Conservation (phyloP, 2,113 vertebrate species). For the Carassius gibelio region DNA sequence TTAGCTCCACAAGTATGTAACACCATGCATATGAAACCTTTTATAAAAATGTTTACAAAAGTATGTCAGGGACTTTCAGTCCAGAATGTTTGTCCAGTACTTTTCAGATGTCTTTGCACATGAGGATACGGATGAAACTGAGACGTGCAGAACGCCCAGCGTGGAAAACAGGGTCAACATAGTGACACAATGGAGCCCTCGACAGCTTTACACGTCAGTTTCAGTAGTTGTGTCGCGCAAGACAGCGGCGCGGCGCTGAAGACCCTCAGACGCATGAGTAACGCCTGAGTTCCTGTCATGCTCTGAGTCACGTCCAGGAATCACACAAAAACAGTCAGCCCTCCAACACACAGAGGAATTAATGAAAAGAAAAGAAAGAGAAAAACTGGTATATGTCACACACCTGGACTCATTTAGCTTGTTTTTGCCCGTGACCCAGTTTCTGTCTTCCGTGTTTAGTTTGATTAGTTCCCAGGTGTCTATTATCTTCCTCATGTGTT, state of each 20-base stretch:
- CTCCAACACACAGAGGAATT: not conserved
- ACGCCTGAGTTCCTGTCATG: not conserved
- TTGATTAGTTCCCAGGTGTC: too few species aligned
- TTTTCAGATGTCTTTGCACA: not conserved
- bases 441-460: too few species aligned
- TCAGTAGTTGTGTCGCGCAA: not conserved
- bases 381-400: not conserved
- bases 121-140: not conserved
- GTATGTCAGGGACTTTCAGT: not conserved
- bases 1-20: not conserved
- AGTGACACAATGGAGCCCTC: slow-evolving; percentile 9
- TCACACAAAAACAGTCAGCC: not conserved
- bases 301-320: slow-evolving; percentile 8
- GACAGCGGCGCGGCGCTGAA: not conserved
- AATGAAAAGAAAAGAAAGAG: not conserved
- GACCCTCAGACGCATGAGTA: not conserved
- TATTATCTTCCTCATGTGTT: too few species aligned
- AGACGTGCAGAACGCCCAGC: not conserved
- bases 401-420: too few species aligned
- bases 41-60: not conserved
- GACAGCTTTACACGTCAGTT: not conserved
- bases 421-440: too few species aligned
- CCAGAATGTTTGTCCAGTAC: not conserved
- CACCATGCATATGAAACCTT: not conserved
- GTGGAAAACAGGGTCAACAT: not conserved